Evolutionary conservation across 2,797 vertebrate genomes (phyloP), one percentile per base, ranked within the genome.

Genomic region (Gouania willdenowi): DNA sequence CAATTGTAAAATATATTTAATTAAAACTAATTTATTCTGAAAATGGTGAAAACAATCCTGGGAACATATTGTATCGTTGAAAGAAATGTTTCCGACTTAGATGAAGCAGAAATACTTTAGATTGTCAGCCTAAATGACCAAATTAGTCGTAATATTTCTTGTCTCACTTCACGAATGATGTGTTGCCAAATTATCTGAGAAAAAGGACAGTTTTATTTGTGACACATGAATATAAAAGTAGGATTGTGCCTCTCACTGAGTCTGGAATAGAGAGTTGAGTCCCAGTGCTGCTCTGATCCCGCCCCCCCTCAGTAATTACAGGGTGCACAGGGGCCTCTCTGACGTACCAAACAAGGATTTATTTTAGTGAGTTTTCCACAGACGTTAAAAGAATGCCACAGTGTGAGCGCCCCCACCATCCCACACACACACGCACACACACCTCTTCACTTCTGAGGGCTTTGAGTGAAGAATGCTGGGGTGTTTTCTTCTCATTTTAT

Each of bases 321-420:
- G 87, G 84, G 78, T 88, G 77, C 80, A 68, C 71, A 71, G 81
- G 78, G 81, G 83, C 87, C 88, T 83, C 84, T 82, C 87, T 88
- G 87, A 89, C 87, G 84, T 87, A 87, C 54, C 55, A 73, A 77
- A 14, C n/a, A 84, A 87, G 82, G 85, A 88, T 89, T 90, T 90
- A 87, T 89, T 90, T 90, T 87, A 82, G 87, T 80, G 79, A 83
- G 82, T 89, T 90, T n/a, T 89, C 87, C 87, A 88, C 85, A 83
- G 80, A 87, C 87, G 83, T 87, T 89, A 88, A 88, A 88, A 85
- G 84, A 90, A 89, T 86, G 81, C 81, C 84, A 79, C 83, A 84
- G 68, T 71, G 66, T 71, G 56, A 75, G 65, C 41, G 28, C 59
- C 62, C 15, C 26, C 31, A 41, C 54, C 41, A 5, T 1, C 0